Base-by-base conservation (phyloP, 1,140 invertebrate species). In the Atta cephalotes region DNA sequence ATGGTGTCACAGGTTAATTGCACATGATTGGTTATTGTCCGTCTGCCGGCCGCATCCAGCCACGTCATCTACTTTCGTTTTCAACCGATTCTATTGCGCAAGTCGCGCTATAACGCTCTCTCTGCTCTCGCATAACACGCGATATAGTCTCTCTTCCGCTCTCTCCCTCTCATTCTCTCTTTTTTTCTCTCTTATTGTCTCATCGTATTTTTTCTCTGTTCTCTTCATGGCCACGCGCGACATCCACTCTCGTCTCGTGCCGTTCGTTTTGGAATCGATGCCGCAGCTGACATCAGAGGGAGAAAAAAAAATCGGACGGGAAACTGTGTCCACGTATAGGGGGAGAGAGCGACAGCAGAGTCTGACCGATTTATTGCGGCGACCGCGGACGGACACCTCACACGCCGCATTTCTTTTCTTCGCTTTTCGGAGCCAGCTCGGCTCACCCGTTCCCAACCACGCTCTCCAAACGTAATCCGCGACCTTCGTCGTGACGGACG, bases 1-100 rank as follows among this genome's bases (percentile, higher is more conserved):
- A 94, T 89, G 88, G 92, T 94, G 94, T 94, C 92, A 93, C 89
- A 91, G 92, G 93, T 94, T 94, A 94, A 94, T 94, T 94, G 93
- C 91, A 92, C 92, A 92, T 93, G 92, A 94, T 94, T 94, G 94
- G 93, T 94, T 93, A 94, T 93, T 94, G 93, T 93, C 90, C 84
- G 88, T 89, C 89, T 90, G 86, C 76, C 77, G 85, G 60, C 60
- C 80, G 77, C 91, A 72, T 79, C 80, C 84, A 74, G 68, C 58
- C 85, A 68, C 78, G 85, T 92, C 88, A 88, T 88, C 85, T 92
- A 92, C 89, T 92, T 90, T 92, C 88, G 84, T 91, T 92, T 90
- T 92, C 87, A 25, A 85, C 39, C 65, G 86, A 51, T 51, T 25
- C 49, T 51, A 84, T 88, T 87, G 21, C 63, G 58, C 85, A 60